Percentiles rank a stretch among this genome's conserved stretches.
Conservation (phyloP, 2,888 invertebrate species). For the Cerceris ruficornis region DNA sequence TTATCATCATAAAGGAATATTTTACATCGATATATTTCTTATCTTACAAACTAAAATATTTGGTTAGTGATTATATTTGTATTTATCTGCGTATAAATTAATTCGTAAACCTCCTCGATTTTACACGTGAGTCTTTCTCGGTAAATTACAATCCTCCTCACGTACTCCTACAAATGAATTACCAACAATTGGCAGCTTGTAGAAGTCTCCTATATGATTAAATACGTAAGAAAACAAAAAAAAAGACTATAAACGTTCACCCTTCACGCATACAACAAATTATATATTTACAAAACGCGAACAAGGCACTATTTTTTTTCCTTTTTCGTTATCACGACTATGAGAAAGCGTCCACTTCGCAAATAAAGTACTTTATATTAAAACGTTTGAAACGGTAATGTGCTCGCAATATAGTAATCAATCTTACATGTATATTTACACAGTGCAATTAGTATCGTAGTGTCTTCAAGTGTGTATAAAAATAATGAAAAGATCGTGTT, state of each 20-base stretch:
- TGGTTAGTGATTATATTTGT: conserved; percentile 65
- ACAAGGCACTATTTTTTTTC: conserved; percentile 15
- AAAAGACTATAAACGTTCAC: conserved; percentile 20
- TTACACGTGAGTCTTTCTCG: conserved; percentile 7
- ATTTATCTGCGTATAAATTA: conserved; percentile 52
- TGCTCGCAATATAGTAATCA: conserved; percentile 29
- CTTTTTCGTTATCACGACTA: neutral
- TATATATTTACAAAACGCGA: conserved; percentile 47
- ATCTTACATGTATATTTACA: conserved; percentile 45
- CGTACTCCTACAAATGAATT: conserved; percentile 13
- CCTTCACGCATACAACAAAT: conserved; percentile 22
- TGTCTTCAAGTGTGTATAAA: conserved; percentile 1
- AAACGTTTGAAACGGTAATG: conserved; percentile 20
- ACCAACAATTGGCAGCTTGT: conserved; percentile 4
- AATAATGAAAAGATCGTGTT: conserved; percentile 6
- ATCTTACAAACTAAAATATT: conserved; percentile 64
- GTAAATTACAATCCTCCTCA: conserved; percentile 8
- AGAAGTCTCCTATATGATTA: conserved; percentile 5
- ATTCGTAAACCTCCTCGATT: conserved; percentile 12
- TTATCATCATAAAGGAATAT: neutral
- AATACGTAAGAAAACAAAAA: conserved; percentile 29
- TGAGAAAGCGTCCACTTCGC: conserved; percentile 12
- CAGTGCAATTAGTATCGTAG: conserved; percentile 24
- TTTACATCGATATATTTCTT: neutral
- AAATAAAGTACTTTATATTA: conserved; percentile 16